These are phyloP conservation scores for Latrodectus elegans DNA, from an alignment of 2,888 invertebrate genomes.

Conservation along the genomic window DNA sequence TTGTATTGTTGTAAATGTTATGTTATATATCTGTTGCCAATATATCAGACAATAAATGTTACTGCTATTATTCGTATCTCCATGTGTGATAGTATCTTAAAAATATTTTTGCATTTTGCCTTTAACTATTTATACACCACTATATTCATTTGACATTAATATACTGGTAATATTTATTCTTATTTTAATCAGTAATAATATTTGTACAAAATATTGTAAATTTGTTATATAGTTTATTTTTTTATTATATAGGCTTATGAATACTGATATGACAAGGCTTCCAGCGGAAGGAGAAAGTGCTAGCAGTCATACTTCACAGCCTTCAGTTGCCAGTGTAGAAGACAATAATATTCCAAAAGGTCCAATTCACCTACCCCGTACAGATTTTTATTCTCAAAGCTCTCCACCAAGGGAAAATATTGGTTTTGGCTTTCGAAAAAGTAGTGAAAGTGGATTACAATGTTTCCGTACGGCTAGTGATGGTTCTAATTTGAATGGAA, in stretches of 20 bases:
- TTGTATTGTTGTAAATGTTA: too few species aligned
- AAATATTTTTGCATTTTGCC: too few species aligned
- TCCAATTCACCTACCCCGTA: slow-evolving; percentile 4
- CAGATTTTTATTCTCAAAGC: slow-evolving; percentile 8
- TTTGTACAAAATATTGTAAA: too few species aligned
- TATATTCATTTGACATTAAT: too few species aligned
- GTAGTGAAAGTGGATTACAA: slow-evolving; percentile 37
- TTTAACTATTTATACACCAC: too few species aligned
- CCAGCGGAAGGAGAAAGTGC: slow-evolving; percentile 62
- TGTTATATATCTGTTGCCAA: too few species aligned
- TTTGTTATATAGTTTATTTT: too few species aligned
- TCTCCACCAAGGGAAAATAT: slow-evolving; percentile 40
- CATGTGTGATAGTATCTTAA: too few species aligned
- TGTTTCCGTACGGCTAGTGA: slow-evolving; percentile 23
- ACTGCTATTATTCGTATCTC: too few species aligned
- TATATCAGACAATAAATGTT: too few species aligned
- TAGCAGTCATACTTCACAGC: slow-evolving; percentile 54
- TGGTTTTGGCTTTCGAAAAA: slow-evolving; percentile 45
- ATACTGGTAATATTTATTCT: too few species aligned
- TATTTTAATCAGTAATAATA: too few species aligned
- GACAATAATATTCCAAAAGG: slow-evolving; percentile 28
- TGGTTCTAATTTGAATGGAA: slow-evolving; percentile 29
- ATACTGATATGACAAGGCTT: slow-evolving; percentile 41
- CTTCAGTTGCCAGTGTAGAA: slow-evolving; percentile 44
- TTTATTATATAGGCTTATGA: slow-evolving; percentile 16